phyloP scores from a whole-genome alignment of 2,797 vertebrate species.

The Molossus alvarezi region DNA sequence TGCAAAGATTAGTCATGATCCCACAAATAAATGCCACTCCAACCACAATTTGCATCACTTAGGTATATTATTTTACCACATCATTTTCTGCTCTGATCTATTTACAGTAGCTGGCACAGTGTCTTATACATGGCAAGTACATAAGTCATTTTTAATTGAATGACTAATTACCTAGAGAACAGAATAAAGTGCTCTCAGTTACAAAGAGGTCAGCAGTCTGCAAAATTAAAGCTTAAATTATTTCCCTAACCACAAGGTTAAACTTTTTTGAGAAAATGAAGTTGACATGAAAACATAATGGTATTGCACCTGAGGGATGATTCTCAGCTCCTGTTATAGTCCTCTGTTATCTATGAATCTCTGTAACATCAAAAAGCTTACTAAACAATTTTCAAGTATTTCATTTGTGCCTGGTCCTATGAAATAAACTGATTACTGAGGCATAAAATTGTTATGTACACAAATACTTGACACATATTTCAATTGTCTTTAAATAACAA shows the following conservation, averaged over 20 bases:
- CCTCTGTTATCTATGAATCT: background rate
- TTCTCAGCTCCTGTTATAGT: background rate
- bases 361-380: background rate
- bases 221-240: constrained; percentile 62
- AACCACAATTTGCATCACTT: background rate
- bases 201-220: background rate
- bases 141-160: background rate
- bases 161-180: constrained; percentile 43
- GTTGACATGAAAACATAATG: constrained; percentile 3
- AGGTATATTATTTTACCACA: background rate
- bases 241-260: background rate
- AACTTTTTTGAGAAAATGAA: constrained; percentile 60
- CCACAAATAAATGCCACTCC: background rate
- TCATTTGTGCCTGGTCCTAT: background rate
- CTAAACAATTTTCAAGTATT: constrained; percentile 6
- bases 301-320: background rate
- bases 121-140: background rate
- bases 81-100: background rate
- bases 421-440: constrained; percentile 15
- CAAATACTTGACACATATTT: background rate
- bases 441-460: constrained; percentile 29
- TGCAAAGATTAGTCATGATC: background rate
- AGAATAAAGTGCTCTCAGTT: constrained; percentile 24
- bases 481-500: constrained; percentile 43
- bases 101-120: background rate